Conservation (phyloP, 2,113 vertebrate species). For the Lasiurus borealis region DNA sequence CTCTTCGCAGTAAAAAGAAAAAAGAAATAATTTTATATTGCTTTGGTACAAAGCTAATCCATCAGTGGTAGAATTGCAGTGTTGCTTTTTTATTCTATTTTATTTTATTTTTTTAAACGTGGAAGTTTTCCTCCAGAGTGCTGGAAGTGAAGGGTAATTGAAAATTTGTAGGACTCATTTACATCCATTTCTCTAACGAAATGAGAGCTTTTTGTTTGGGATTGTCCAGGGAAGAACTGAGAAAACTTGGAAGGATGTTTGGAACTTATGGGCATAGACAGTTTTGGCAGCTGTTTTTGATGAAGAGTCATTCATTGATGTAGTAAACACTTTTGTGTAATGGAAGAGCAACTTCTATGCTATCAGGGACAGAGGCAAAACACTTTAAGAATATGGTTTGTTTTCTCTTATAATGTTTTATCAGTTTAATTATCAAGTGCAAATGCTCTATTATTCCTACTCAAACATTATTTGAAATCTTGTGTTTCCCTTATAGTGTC, state of each 20-base stretch:
- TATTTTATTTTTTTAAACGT: background rate
- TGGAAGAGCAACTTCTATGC: background rate
- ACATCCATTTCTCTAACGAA: slow-evolving; percentile 61
- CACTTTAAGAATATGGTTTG: slow-evolving; percentile 31
- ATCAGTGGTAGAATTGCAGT: slow-evolving; percentile 55
- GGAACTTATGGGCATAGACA: slow-evolving; percentile 19
- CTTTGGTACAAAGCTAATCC: slow-evolving; percentile 67
- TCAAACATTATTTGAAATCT: background rate
- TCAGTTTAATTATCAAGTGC: slow-evolving; percentile 54
- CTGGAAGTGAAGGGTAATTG: slow-evolving; percentile 54
- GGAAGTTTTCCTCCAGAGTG: slow-evolving; percentile 30
- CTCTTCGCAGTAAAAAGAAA: slow-evolving; percentile 60
- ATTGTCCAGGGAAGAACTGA: slow-evolving; percentile 53
- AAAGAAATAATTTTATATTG: slow-evolving; percentile 70
- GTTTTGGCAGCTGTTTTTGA: slow-evolving; percentile 50
- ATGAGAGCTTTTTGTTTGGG: slow-evolving; percentile 76
- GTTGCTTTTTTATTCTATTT: slow-evolving; percentile 3
- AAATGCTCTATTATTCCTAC: slow-evolving; percentile 51
- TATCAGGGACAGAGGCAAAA: background rate
- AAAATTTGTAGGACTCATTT: slow-evolving; percentile 65
- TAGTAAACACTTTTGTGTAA: background rate
- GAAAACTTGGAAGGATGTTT: slow-evolving; percentile 67
- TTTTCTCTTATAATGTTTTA: slow-evolving; percentile 67
- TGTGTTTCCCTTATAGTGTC: slow-evolving; percentile 33
- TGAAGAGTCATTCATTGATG: slow-evolving; percentile 50